These are phyloP conservation scores for Darevskia nairensis DNA, from an alignment of 2,797 vertebrate genomes.

Conservation along the genomic window DNA sequence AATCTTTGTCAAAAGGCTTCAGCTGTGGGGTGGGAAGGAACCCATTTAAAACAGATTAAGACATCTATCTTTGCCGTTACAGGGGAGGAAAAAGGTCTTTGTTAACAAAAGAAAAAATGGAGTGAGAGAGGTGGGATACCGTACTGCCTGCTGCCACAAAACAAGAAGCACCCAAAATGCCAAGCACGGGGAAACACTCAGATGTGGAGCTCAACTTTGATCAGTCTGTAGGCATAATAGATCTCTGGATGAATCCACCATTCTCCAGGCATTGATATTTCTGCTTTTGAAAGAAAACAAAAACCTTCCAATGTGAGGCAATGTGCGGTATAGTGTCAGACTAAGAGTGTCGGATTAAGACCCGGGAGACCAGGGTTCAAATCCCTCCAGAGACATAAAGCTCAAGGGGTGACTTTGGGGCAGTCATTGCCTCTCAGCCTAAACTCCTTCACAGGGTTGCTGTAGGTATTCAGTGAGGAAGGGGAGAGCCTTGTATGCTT, in stretches of 20 bases:
- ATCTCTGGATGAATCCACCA: conserved; percentile 34
- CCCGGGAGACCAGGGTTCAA: too few species aligned
- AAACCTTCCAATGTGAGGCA: too few species aligned
- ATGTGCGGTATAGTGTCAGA: too few species aligned
- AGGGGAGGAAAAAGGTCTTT: conserved; percentile 43
- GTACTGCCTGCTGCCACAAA: conserved; percentile 56
- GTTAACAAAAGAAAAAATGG: not conserved
- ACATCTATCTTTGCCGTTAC: conserved; percentile 55
- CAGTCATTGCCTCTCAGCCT: too few species aligned
- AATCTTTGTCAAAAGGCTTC: conserved; percentile 58
- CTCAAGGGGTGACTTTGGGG: too few species aligned
- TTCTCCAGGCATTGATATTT: conserved; percentile 24
- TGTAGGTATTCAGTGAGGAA: too few species aligned
- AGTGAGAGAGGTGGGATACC: not conserved
- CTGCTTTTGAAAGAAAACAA: conserved; percentile 14
- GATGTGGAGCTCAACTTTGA: conserved; percentile 31
- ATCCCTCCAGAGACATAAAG: too few species aligned
- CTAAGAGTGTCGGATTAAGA: too few species aligned
- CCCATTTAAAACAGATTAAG: conserved; percentile 63
- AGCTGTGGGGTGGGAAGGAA: conserved; percentile 31
- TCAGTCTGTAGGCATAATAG: conserved; percentile 23
- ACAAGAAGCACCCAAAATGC: conserved; percentile 42
- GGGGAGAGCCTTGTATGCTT: too few species aligned
- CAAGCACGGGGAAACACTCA: conserved; percentile 20
- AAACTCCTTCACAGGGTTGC: too few species aligned